Conservation (phyloP, 1,140 invertebrate species). For the Oedothorax gibbosus region DNA sequence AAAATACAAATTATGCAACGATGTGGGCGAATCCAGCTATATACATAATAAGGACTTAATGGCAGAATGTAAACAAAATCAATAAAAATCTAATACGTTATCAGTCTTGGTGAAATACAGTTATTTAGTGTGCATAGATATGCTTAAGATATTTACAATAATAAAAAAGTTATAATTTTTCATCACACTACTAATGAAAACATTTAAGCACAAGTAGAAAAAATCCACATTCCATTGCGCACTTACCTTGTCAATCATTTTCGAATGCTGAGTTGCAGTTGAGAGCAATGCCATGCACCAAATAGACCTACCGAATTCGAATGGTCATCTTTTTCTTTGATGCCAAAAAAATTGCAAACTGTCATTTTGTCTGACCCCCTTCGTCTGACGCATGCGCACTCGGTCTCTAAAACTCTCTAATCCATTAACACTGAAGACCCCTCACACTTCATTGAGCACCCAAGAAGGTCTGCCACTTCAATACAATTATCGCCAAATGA, state of each 20-base stretch:
- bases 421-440: background rate
- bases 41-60: too few species aligned
- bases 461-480: conserved; percentile 13
- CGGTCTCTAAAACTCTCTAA: background rate
- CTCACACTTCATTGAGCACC: conserved; percentile 10
- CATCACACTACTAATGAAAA: too few species aligned
- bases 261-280: conserved; percentile 25
- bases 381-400: conserved; percentile 45
- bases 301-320: conserved; percentile 12
- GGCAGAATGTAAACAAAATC: too few species aligned
- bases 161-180: too few species aligned
- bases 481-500: conserved; percentile 18
- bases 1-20: too few species aligned
- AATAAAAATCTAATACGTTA: too few species aligned
- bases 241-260: conserved; percentile 60
- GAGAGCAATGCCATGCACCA: conserved; percentile 40
- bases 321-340: conserved; percentile 58
- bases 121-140: too few species aligned
- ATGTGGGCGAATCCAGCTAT: too few species aligned
- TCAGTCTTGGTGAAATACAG: too few species aligned
- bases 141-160: too few species aligned
- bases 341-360: conserved; percentile 51
- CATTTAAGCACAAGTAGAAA: background rate
- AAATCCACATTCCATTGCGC: background rate
- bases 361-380: conserved; percentile 52